Conservation (phyloP, 2,888 invertebrate species). For the Lasioglossum lativentre region DNA sequence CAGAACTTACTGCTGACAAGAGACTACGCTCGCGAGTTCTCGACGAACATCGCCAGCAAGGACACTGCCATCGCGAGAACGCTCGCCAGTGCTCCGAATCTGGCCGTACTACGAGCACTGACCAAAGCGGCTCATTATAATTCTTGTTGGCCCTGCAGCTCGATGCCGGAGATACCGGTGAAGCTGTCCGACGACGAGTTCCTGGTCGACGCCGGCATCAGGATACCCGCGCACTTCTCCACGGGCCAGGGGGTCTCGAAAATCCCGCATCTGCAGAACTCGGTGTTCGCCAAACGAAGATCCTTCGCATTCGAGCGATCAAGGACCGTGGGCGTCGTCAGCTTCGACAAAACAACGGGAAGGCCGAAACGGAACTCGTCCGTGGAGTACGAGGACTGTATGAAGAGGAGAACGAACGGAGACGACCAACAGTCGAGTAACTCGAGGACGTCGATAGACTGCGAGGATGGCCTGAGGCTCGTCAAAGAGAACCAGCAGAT, state of each 20-base stretch:
- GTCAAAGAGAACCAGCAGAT: conserved; percentile 68
- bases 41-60: conserved; percentile 70
- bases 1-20: conserved; percentile 74
- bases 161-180: conserved; percentile 81
- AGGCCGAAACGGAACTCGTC: conserved; percentile 72
- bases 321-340: conserved; percentile 51
- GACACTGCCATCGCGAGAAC: conserved; percentile 54
- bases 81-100: conserved; percentile 65
- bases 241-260: conserved; percentile 77
- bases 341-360: conserved; percentile 65
- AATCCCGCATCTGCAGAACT: conserved; percentile 80
- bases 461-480: conserved; percentile 74
- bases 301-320: conserved; percentile 69
- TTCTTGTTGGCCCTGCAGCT: conserved; percentile 83
- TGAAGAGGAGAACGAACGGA: conserved; percentile 71
- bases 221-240: conserved; percentile 81
- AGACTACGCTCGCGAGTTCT: conserved; percentile 66
- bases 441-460: conserved; percentile 74
- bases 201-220: conserved; percentile 83
- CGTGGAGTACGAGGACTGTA: conserved; percentile 77
- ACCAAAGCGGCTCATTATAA: conserved; percentile 78
- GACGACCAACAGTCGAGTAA: conserved; percentile 62
- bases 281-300: conserved; percentile 75
- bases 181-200: conserved; percentile 82
- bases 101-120: conserved; percentile 70